Evolutionary conservation across 2,888 invertebrate genomes (phyloP).

Genomic region (Acleris cristana): DNA sequence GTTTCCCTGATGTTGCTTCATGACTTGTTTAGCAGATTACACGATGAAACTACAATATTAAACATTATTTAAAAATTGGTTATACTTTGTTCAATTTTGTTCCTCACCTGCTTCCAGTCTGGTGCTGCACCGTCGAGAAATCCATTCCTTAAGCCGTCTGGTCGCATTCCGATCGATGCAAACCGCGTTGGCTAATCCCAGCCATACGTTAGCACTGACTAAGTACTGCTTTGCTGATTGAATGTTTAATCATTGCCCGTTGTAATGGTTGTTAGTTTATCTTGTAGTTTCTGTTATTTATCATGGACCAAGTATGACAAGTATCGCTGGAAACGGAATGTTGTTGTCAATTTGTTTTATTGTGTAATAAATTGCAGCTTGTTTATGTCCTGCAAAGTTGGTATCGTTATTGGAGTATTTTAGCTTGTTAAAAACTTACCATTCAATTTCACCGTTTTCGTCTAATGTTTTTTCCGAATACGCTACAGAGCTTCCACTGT

Average conservation of each 20-base stretch:
- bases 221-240: constrained; percentile 21
- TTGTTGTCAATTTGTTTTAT: background rate
- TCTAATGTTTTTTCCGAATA: too few species aligned
- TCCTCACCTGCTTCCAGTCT: background rate
- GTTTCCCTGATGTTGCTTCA: too few species aligned
- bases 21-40: too few species aligned
- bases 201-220: constrained; percentile 14
- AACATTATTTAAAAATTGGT: too few species aligned
- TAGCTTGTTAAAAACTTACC: too few species aligned
- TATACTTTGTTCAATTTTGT: background rate
- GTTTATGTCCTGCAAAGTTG: too few species aligned
- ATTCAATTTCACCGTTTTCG: too few species aligned
- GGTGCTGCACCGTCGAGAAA: constrained; percentile 13
- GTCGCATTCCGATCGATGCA: constrained; percentile 34
- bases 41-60: too few species aligned
- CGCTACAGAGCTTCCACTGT: too few species aligned
- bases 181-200: constrained; percentile 27
- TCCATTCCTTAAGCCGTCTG: constrained; percentile 35
- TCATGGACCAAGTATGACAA: background rate
- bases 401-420: too few species aligned
- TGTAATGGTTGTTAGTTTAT: constrained; percentile 25
- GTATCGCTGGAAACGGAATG: background rate
- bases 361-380: background rate
- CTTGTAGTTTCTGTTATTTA: constrained; percentile 8
- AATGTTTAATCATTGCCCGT: constrained; percentile 28